These are phyloP conservation scores for Rynchops niger DNA, from an alignment of 2,113 vertebrate genomes.

Conservation along the genomic window DNA sequence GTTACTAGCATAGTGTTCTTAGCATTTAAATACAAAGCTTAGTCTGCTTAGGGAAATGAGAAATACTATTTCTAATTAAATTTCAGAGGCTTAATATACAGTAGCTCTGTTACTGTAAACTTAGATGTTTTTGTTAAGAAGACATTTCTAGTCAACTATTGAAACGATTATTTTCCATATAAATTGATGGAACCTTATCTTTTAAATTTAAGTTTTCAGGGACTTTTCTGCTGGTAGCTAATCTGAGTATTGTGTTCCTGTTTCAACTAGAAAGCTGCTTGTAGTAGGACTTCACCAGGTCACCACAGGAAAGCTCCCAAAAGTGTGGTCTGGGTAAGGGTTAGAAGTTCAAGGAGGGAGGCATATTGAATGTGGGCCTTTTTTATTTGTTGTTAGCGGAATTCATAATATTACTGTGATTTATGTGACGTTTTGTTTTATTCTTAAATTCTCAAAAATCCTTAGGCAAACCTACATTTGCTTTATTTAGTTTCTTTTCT, in stretches of 20 bases:
- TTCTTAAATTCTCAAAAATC: not conserved
- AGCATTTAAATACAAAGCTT: not conserved
- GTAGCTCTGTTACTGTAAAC: not conserved
- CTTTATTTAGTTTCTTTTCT: not conserved
- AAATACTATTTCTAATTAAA: not conserved
- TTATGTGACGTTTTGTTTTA: not conserved
- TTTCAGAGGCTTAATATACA: not conserved
- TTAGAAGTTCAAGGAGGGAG: not conserved
- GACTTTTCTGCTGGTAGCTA: not conserved
- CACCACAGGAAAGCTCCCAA: not conserved
- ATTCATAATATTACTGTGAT: not conserved
- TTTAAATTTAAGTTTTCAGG: not conserved
- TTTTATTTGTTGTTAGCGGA: not conserved
- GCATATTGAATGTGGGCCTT: rapidly evolving
- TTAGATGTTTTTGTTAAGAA: not conserved
- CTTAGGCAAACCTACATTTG: not conserved
- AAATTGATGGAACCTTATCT: not conserved
- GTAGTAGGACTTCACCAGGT: not conserved
- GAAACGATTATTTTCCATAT: not conserved
- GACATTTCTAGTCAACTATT: not conserved
- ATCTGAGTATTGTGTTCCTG: not conserved
- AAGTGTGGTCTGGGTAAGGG: not conserved
- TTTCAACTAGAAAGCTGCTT: not conserved
- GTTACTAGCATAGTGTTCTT: not conserved
- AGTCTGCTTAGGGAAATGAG: not conserved